Evolutionary conservation across 2,113 vertebrate species (phyloP), one percentile per base, ranked within the genome.

Genomic region (Centropus bengalensis): DNA sequence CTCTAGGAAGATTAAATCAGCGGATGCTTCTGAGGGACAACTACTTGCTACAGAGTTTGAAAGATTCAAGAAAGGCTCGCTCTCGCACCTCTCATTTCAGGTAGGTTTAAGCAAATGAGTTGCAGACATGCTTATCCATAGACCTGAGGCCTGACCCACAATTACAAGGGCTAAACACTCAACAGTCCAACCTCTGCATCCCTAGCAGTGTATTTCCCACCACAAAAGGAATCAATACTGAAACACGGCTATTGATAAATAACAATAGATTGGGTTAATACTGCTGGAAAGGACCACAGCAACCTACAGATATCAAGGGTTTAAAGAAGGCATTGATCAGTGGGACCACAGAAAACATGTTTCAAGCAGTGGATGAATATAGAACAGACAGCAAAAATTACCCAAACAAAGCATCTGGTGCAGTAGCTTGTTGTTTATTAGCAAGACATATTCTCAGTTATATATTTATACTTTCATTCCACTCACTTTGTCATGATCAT

Each of bases 401-500:
- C 8, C 55, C 59, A 62, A 32, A 81, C 6, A 63, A 71, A 59
- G 16, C 32, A 32, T 24, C 45, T 12, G 17, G 2, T 3, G 6
- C n/a, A 56, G 38, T 9, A 8, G 32, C 11, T 55, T 44, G 45
- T 42, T 81, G 49, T 5, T 64, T 26, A 36, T 22, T 0, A 64
- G 14, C 2, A 47, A 82, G 30, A 36, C 4, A 67, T 9, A 32
- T 52, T 56, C 13, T 9, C 20, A 68, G 30, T 36, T 36, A 36
- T 9, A 36, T 36, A 36, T 36, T 8, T 36, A 36, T 47, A 28
- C 9, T 59, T 45, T 9, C 20, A 70, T 63, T 66, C 21, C 68
- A 95, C 98, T 98, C 96, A 99, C 99, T 98, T 98, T 93, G 97
- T 99, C 98, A 99, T 99, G 64, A 67, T 56, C 95, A 97, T 98